These are phyloP conservation scores for Oxyruncus cristatus DNA, from an alignment of 2,113 vertebrate species.

Conservation along the genomic window DNA sequence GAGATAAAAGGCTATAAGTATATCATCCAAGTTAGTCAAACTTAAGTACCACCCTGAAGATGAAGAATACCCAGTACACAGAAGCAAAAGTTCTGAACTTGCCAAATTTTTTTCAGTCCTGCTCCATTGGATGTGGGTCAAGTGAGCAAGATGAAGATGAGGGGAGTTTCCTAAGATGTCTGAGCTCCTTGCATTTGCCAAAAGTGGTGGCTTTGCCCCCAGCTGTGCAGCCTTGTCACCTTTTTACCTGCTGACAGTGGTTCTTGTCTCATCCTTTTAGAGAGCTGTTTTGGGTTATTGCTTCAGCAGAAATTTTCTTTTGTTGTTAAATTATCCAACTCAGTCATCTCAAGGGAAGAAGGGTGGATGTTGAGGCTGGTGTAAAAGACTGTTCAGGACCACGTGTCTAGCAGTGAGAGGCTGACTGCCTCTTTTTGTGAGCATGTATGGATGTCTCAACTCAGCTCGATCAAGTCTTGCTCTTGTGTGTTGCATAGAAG, in stretches of 20 bases:
- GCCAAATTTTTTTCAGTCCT: neutral
- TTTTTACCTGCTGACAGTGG: neutral
- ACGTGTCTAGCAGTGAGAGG: neutral
- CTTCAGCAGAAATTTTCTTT: neutral
- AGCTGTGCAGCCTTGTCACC: neutral
- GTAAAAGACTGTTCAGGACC: neutral
- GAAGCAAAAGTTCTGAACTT: neutral
- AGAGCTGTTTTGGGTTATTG: neutral
- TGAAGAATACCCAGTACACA: neutral
- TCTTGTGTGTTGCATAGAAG: neutral
- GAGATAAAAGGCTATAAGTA: neutral
- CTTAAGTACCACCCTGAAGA: neutral
- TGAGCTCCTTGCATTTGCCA: neutral
- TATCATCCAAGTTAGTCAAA: neutral
- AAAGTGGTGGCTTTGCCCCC: neutral
- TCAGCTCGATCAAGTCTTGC: neutral
- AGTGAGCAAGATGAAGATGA: neutral
- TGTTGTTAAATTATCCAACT: neutral
- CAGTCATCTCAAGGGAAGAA: neutral
- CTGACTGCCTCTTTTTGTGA: neutral
- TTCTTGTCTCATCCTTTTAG: neutral
- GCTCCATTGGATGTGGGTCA: neutral
- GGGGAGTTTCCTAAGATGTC: neutral
- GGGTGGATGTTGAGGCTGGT: neutral
- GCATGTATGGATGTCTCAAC: fast-evolving